phyloP scores from a whole-genome alignment of 2,888 invertebrate species.

The Pegoplata infirma region DNA sequence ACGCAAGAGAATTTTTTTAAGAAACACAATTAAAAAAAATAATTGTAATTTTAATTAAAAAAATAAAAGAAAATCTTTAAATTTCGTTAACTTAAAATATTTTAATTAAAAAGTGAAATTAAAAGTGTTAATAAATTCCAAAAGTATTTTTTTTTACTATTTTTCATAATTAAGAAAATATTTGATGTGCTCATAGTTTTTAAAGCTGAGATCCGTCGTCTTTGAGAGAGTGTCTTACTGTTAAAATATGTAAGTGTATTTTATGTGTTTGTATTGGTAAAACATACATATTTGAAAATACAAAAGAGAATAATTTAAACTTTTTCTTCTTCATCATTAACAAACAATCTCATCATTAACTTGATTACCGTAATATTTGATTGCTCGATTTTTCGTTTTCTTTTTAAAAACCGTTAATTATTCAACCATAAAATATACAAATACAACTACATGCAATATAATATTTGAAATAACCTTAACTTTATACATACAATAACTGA shows the following conservation, averaged over 20 bases:
- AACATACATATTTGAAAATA: no score
- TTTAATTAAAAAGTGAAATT: slow-evolving; percentile 40
- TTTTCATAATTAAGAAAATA: not conserved
- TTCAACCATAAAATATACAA: slow-evolving; percentile 38
- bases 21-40: slow-evolving; percentile 7
- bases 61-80: not conserved
- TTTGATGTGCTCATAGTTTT: slow-evolving; percentile 24
- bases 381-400: slow-evolving; percentile 14
- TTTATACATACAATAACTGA: slow-evolving; percentile 4
- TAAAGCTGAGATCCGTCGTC: not conserved
- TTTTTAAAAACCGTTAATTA: slow-evolving; percentile 37
- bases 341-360: slow-evolving; percentile 11
- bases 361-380: slow-evolving; percentile 5
- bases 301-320: slow-evolving; percentile 7
- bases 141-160: slow-evolving; percentile 32
- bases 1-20: slow-evolving; percentile 21
- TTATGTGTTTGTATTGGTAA: not conserved
- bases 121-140: slow-evolving; percentile 41
- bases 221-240: slow-evolving; percentile 5
- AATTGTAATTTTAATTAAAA: slow-evolving; percentile 5
- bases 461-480: slow-evolving; percentile 3
- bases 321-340: slow-evolving; percentile 1
- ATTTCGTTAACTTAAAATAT: not conserved
- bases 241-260: not conserved
- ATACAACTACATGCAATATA: slow-evolving; percentile 26